phyloP scores from a whole-genome alignment of 1,140 invertebrate genomes.

The Linepithema humile region DNA sequence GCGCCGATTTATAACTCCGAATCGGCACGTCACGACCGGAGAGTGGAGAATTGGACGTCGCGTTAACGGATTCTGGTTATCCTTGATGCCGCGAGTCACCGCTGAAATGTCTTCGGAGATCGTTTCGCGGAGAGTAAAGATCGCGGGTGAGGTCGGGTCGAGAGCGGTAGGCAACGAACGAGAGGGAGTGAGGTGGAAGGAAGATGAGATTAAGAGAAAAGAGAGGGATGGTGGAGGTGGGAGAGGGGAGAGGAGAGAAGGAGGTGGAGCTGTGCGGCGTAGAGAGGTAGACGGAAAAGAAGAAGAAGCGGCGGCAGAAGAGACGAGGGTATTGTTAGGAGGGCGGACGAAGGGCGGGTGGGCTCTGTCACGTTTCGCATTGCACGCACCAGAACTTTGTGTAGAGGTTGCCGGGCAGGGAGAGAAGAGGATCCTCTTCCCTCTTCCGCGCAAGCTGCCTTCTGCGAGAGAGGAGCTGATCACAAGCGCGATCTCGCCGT shows the following conservation, averaged over 20 bases:
- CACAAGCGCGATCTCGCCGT: slow-evolving; percentile 76
- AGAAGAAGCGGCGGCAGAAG: slow-evolving; percentile 59
- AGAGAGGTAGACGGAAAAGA: slow-evolving; percentile 39
- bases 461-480: slow-evolving; percentile 71
- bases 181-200: slow-evolving; percentile 15
- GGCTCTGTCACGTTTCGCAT: slow-evolving; percentile 81
- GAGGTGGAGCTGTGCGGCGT: slow-evolving; percentile 13
- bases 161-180: slow-evolving; percentile 54
- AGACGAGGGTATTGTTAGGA: slow-evolving; percentile 76
- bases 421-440: slow-evolving; percentile 62
- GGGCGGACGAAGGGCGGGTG: slow-evolving; percentile 75
- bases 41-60: slow-evolving; percentile 61
- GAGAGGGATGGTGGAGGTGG: not conserved
- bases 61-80: slow-evolving; percentile 66
- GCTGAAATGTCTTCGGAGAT: slow-evolving; percentile 46
- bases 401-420: slow-evolving; percentile 63
- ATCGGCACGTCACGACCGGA: not conserved
- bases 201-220: slow-evolving; percentile 52
- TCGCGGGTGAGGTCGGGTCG: slow-evolving; percentile 60
- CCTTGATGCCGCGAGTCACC: slow-evolving; percentile 51
- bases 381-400: slow-evolving; percentile 80
- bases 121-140: slow-evolving; percentile 53
- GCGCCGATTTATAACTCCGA: slow-evolving; percentile 62
- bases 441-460: slow-evolving; percentile 38
- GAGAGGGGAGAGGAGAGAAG: not conserved